Evolutionary conservation across 2,113 vertebrate species (phyloP), one percentile per base, ranked within the genome.

Genomic region (Paracanthobrama guichenoti): DNA sequence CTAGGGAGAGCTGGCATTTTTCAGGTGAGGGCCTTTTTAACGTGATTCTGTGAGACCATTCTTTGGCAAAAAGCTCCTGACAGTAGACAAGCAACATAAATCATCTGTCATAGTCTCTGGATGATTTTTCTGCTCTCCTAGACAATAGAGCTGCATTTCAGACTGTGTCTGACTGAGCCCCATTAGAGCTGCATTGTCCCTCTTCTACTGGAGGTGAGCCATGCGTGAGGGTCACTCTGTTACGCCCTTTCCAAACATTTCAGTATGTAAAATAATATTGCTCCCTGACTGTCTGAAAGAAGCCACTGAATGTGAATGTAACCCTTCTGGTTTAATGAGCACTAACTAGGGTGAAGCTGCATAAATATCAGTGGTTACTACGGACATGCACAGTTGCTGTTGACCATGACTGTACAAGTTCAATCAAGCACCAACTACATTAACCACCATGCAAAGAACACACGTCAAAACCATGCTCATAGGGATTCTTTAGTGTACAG

Each of bases 21-120:
- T 85, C 74, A 87, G 90, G 86, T 92, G 88, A 92, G 90, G 91
- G 89, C 84, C 88, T 90, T 91, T 39, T 89, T 92, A 93, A 92
- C 90, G 73, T 83, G 88, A 90, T 87, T 90, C 87, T 92, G n/a
- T 55, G 67, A 71, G 46, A 75, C 81, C 82, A 82, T 77, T 81
- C 84, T 85, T 92, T 59, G 64, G 84, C 86, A 85, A 88, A 62
- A 79, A 31, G 57, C 64, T 81, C 42, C 86, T 91, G 92, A 94
- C 92, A 93, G 89, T 88, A 91, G 90, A 82, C 57, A 26, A 79
- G 90, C 77, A 89, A 89, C 92, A 94, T 94, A 91, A 94, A 94
- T 94, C 92, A 93, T 90, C 86, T 87, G 84, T 62, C 28, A 74
- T 85, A 46, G 66, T 26, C 82, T 80, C 59, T 46, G 42, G 53